A percentile compares a stretch with the other conserved stretches of the same genome.
Evolutionary conservation across 2,888 invertebrate species (phyloP).

Genomic region (Meandrusa payeni): DNA sequence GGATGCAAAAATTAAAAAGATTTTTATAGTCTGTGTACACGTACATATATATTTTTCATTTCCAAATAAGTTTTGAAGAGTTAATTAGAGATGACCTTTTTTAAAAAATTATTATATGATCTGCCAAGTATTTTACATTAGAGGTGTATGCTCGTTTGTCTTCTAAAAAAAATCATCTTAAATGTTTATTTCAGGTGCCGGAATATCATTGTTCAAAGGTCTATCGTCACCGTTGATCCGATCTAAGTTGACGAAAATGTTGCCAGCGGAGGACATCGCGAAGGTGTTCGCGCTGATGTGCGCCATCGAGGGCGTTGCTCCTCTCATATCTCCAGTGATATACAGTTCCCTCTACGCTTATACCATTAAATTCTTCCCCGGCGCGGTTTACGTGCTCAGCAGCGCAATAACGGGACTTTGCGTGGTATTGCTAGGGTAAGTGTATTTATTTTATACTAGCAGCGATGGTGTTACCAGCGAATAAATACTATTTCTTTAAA

Average conservation of each 20-base stretch:
- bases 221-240: slow-evolving; percentile 80
- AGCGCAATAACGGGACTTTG: slow-evolving; percentile 65
- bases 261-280: slow-evolving; percentile 82
- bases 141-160: no score
- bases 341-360: slow-evolving; percentile 83
- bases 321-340: slow-evolving; percentile 82
- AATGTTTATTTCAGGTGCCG: slow-evolving; percentile 48
- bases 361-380: slow-evolving; percentile 80
- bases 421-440: slow-evolving; percentile 75
- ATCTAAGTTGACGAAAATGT: slow-evolving; percentile 82
- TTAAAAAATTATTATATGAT: no score
- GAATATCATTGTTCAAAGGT: slow-evolving; percentile 71
- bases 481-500: no score
- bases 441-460: no score
- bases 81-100: no score
- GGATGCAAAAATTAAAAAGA: no score
- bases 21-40: no score
- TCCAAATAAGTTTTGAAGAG: no score
- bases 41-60: no score
- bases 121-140: no score
- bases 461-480: no score
- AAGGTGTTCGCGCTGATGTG: slow-evolving; percentile 86
- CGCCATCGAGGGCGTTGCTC: slow-evolving; percentile 82
- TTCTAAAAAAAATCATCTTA: no score
- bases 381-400: slow-evolving; percentile 80